These are phyloP conservation scores for Trachythela sp. DNA, from an alignment of 64 coral and sea anemone species.

Conservation along the genomic window DNA sequence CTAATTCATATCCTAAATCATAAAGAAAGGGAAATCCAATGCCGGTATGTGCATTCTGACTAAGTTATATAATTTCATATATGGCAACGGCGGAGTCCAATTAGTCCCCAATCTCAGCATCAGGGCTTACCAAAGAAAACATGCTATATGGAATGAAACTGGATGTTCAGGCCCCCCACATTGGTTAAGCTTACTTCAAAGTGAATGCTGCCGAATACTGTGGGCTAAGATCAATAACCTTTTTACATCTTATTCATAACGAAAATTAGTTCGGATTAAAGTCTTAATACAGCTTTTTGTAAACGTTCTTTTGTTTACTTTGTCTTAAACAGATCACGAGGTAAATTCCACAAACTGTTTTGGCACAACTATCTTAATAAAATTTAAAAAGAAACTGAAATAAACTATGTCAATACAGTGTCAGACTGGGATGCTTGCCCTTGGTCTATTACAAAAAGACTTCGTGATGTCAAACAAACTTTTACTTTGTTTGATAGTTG, in stretches of 20 bases:
- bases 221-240: neutral
- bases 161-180: conserved; percentile 1
- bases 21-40: no score
- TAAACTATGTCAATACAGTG: neutral
- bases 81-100: neutral
- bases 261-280: conserved; percentile 30
- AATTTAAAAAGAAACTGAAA: neutral
- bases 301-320: conserved; percentile 23
- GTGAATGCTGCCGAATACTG: neutral
- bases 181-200: conserved; percentile 13
- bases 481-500: neutral
- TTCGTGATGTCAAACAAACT: neutral
- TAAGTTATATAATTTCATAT: neutral
- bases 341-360: conserved; percentile 19
- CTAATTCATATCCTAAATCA: no score
- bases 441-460: neutral
- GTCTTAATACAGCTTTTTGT: conserved; percentile 29
- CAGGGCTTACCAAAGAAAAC: neutral
- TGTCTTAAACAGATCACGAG: conserved; percentile 32
- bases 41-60: no score
- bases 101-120: neutral
- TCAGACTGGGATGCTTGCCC: neutral
- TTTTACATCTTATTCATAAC: conserved; percentile 22
- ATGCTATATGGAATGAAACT: neutral
- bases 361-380: neutral